Base-by-base conservation (phyloP, 2,888 invertebrate species). In the Notodonta ziczac region DNA sequence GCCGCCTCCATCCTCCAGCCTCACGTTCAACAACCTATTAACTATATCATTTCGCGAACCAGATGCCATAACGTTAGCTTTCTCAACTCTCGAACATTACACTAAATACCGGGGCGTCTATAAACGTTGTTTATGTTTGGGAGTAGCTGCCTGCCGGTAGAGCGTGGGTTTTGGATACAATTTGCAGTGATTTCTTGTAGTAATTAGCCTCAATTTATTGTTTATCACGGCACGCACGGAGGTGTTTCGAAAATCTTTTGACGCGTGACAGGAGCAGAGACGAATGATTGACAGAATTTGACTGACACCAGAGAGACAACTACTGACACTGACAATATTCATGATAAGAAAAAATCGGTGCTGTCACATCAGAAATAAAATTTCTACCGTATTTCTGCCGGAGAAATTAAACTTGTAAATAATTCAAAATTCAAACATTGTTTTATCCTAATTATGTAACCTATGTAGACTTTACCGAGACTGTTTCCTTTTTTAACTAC, bases 21-120 rank as follows among this genome's bases (percentile, higher is more conserved):
- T 82, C 65, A 90, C 81, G 69, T 87, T 90, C 65, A 89, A 66
- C 62, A 91, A 70, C 74, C 93, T 87, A 75, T 88, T 87, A 52
- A 89, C 86, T 73, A 91, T 84, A 78, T 92, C 89, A 81, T 92
- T 93, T 74, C 89, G 90, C 57, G 90, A 91, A 60, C 84, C 85
- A 70, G 92, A 91, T 81, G 92, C 90, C 93, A 93, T 93, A 73
- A 66, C 73, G 79, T 64, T 63, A 67, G 44, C 64, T 62, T 73
- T 69, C 70, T 78, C 60, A 84, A 75, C 62, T 73, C 65, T 62
- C 63, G 69, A 72, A 78, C 88, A 88, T 85, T 70, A 86, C 85
- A 83, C 59, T 72, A 70, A 74, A 70, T 52, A 74, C 74, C 74
- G 78, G 72, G 69, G 52, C 58, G 59, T 60, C 56, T 60, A n/a